A percentile compares a stretch with the other conserved stretches of the same genome.
Evolutionary conservation across 2,113 vertebrate species (phyloP).

Genomic region (Catharus fuscescens): DNA sequence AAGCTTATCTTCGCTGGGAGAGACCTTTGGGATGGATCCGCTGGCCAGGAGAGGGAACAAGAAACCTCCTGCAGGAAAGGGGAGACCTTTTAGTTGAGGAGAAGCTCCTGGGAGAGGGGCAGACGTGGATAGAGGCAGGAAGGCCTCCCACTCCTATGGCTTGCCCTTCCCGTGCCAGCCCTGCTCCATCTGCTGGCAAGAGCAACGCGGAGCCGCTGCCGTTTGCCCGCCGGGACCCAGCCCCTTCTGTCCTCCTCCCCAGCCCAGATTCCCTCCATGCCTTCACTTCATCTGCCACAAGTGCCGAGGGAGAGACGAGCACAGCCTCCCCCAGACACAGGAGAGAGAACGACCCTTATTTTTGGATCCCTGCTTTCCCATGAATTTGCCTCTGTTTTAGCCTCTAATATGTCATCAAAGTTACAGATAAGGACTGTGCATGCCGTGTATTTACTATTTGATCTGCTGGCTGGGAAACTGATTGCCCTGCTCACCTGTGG

Average conservation of each 20-base stretch:
- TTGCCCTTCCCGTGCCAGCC: neutral
- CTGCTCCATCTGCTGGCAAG: constrained; percentile 58
- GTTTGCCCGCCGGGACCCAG: neutral
- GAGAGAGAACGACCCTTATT: neutral
- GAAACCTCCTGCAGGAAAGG: neutral
- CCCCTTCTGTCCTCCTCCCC: neutral
- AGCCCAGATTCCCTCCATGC: neutral
- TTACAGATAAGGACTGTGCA: neutral
- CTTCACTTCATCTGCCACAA: neutral
- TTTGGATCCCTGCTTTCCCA: neutral
- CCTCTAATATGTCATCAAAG: neutral
- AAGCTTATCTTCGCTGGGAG: neutral
- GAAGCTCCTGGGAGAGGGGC: neutral
- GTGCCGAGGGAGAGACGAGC: neutral
- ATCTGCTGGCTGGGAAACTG: neutral
- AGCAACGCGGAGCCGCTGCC: neutral
- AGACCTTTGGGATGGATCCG: neutral
- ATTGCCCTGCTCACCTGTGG: neutral
- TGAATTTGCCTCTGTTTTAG: neutral
- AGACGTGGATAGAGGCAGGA: neutral
- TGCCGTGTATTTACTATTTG: rapidly evolving
- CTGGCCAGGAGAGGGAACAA: neutral
- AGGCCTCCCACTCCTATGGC: neutral
- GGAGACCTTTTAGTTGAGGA: neutral
- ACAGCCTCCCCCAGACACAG: neutral